Conservation (phyloP, 2,797 vertebrate genomes). For the Cryptoblepharus egeriae region DNA sequence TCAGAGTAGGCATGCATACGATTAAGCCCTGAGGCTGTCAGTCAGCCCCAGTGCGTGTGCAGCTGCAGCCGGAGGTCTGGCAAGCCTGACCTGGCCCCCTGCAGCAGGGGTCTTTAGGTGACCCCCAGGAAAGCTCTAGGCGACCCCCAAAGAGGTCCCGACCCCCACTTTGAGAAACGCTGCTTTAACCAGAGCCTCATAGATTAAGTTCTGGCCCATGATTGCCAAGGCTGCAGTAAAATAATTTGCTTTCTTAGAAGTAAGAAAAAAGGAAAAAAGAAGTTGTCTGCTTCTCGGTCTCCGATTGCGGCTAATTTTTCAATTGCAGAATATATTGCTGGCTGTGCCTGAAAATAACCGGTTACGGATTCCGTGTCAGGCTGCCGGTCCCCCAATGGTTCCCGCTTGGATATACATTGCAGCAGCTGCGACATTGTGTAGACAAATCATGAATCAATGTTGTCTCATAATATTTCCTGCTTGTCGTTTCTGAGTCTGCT, state of each 20-base stretch:
- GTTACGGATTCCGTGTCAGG: background rate
- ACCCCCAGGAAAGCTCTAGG: too few relatives aligned
- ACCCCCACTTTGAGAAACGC: too few relatives aligned
- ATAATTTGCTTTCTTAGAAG: background rate
- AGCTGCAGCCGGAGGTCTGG: too few relatives aligned
- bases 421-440: background rate
- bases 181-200: background rate
- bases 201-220: background rate
- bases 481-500: background rate
- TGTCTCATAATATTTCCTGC: background rate
- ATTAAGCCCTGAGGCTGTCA: too few relatives aligned
- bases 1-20: too few relatives aligned
- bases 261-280: background rate
- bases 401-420: background rate
- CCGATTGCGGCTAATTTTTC: background rate
- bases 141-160: too few relatives aligned
- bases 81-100: too few relatives aligned
- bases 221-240: background rate
- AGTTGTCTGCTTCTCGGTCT: background rate
- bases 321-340: background rate
- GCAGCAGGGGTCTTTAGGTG: too few relatives aligned
- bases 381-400: background rate
- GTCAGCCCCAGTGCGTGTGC: too few relatives aligned
- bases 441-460: slow-evolving; percentile 3
- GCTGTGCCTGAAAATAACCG: background rate